Evolutionary conservation across 2,113 vertebrate species (phyloP).

Genomic region (Oryctolagus cuniculus): mOryCun1.1 NC_091434.1:109385501-109386000

Average conservation of each 20-base stretch:
- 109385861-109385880: accelerated
- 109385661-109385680: not conserved
- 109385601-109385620: not conserved
- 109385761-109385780: not conserved
- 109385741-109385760: not conserved
- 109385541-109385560: conserved; percentile 59
- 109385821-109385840: not conserved
- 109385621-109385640: not conserved
- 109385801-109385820: not conserved
- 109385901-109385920: not conserved
- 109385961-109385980: not conserved
- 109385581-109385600: conserved; percentile 5
- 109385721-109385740: not conserved
- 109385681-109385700: not conserved
- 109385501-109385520: conserved; percentile 78
- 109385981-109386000: not conserved
- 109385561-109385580: conserved; percentile 40
- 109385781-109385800: not conserved
- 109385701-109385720: not conserved
- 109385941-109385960: not conserved
- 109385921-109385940: not conserved
- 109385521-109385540: conserved; percentile 60
- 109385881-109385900: not conserved
- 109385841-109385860: not conserved
- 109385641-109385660: conserved; percentile 45